A percentile compares a stretch with the other conserved stretches of the same genome.
These are phyloP conservation scores for Eupelmus urozonus DNA, from an alignment of 2,888 invertebrate genomes.

Conservation along the genomic window DNA sequence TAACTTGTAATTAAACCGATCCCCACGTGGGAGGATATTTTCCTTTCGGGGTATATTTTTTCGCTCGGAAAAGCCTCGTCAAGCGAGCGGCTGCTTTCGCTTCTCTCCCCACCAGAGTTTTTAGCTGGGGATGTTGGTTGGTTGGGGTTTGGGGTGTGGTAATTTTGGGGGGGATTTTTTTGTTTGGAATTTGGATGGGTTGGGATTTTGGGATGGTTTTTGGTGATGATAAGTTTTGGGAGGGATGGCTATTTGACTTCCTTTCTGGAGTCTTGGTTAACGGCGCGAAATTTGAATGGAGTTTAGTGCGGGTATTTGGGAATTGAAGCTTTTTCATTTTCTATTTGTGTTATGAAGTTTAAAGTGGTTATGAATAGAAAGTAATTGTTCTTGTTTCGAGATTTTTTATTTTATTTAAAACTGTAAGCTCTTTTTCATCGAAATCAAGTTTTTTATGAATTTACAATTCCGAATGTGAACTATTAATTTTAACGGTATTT, in stretches of 20 bases:
- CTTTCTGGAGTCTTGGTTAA: constrained; percentile 55
- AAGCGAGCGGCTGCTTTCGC: constrained; percentile 65
- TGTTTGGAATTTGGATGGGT: neutral
- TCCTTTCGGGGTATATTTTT: constrained; percentile 76
- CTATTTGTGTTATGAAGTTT: too few relatives aligned
- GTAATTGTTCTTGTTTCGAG: too few relatives aligned
- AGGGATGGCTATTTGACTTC: constrained; percentile 55
- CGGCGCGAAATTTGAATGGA: constrained; percentile 63
- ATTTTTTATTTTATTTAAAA: too few relatives aligned
- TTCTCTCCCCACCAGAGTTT: constrained; percentile 11
- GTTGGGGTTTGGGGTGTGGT: neutral
- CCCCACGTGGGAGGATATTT: constrained; percentile 77
- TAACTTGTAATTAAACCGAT: constrained; percentile 76
- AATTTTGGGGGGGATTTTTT: constrained; percentile 30
- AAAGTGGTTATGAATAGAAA: too few relatives aligned
- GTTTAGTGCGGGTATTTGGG: too few relatives aligned
- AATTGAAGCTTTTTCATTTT: too few relatives aligned
- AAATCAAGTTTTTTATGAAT: too few relatives aligned
- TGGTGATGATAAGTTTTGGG: constrained; percentile 19
- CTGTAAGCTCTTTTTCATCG: too few relatives aligned
- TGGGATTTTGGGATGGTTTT: neutral
- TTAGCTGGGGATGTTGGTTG: constrained; percentile 11
- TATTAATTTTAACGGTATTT: too few relatives aligned
- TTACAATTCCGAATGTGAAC: too few relatives aligned
- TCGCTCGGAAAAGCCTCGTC: constrained; percentile 75